Percentiles rank a stretch among this genome's conserved stretches.
phyloP scores from a whole-genome alignment of 2,888 invertebrate species.

The Cantharis nigra region DNA sequence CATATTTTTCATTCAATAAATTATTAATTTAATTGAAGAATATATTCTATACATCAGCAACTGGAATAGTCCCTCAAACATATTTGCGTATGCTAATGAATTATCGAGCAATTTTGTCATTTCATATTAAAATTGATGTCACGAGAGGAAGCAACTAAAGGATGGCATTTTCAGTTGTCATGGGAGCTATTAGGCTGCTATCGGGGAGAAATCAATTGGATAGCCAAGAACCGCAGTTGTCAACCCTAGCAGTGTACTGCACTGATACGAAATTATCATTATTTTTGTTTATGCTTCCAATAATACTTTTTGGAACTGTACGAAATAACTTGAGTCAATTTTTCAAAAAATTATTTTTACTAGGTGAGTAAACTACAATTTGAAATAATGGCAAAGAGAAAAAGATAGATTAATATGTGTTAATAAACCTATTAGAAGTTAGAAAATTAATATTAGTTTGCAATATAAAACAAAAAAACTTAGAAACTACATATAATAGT shows the following conservation, averaged over 20 bases:
- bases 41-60: neutral
- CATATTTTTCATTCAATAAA: neutral
- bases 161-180: slow-evolving; percentile 18
- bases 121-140: neutral
- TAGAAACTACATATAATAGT: neutral
- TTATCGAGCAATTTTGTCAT: neutral
- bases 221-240: slow-evolving; percentile 6
- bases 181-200: slow-evolving; percentile 12
- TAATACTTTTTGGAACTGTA: neutral
- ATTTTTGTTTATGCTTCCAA: slow-evolving; percentile 1
- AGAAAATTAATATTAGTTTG: neutral
- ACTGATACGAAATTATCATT: slow-evolving; percentile 15
- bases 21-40: neutral
- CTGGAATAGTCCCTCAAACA: neutral
- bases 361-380: too few species aligned
- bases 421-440: neutral
- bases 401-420: neutral
- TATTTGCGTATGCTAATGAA: neutral
- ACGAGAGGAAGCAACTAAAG: neutral
- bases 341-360: neutral
- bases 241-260: slow-evolving; percentile 6
- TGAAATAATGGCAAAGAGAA: neutral
- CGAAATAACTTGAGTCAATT: neutral
- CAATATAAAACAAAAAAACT: neutral
- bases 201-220: slow-evolving; percentile 21